Conservation (phyloP, 2,888 invertebrate species). For the Slavum lentiscoides region DNA sequence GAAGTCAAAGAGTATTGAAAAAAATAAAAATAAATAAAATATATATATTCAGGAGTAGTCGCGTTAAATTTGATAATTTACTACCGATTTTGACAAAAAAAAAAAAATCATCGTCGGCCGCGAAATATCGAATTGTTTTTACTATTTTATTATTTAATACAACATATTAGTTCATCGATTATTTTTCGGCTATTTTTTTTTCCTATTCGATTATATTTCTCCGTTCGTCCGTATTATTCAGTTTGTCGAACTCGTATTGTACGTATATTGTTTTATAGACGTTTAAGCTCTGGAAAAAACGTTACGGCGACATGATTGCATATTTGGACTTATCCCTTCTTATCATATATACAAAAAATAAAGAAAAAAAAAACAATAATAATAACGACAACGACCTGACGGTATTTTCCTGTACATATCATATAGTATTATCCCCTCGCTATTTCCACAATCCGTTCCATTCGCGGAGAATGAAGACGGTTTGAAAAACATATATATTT, state of each 20-base stretch:
- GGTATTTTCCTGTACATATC: constrained; percentile 1
- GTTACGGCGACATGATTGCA: constrained; percentile 43
- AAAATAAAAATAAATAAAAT: too few relatives aligned
- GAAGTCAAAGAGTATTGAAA: too few relatives aligned
- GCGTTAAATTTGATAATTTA: too few relatives aligned
- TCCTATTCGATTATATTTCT: not conserved
- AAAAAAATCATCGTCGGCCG: too few relatives aligned
- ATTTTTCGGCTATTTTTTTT: not conserved
- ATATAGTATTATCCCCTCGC: constrained; percentile 8
- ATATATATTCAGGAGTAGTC: too few relatives aligned
- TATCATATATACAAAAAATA: constrained; percentile 14
- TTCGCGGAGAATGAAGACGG: not conserved
- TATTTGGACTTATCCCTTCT: constrained; percentile 48
- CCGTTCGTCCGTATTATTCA: constrained; percentile 7
- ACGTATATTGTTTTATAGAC: constrained; percentile 1
- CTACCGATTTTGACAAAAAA: too few relatives aligned
- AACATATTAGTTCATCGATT: too few relatives aligned
- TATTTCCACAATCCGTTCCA: not conserved
- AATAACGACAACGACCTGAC: not conserved
- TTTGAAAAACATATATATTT: not conserved
- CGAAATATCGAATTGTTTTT: too few relatives aligned
- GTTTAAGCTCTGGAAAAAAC: constrained; percentile 17
- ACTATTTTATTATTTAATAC: too few relatives aligned
- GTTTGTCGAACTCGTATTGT: constrained; percentile 14
- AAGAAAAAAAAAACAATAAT: too few relatives aligned